These are phyloP conservation scores for Xenopus laevis DNA, from an alignment of 2,113 vertebrate genomes.

Conservation along the genomic window DNA sequence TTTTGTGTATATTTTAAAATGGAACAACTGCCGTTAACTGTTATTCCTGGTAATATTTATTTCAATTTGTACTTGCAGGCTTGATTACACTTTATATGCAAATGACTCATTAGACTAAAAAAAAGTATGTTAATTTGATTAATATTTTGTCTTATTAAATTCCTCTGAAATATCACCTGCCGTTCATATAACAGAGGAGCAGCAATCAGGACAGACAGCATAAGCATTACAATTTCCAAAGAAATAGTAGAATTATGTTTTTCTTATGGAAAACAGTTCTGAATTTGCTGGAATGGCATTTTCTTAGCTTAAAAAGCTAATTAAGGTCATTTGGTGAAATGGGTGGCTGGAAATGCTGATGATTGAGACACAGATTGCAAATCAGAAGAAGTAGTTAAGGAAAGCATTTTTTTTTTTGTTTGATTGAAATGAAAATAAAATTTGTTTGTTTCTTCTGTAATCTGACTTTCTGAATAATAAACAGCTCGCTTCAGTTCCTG, in stretches of 20 bases:
- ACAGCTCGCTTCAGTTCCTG: constrained; percentile 1
- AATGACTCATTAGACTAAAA: constrained; percentile 61
- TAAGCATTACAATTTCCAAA: constrained; percentile 58
- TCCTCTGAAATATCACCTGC: constrained; percentile 68
- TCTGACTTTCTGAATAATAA: constrained; percentile 31
- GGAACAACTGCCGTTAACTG: constrained; percentile 46
- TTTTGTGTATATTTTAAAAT: constrained; percentile 28
- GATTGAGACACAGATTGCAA: constrained; percentile 18
- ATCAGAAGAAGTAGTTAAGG: constrained; percentile 11
- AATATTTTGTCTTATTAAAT: constrained; percentile 64
- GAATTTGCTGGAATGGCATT: constrained; percentile 50
- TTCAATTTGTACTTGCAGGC: constrained; percentile 60
- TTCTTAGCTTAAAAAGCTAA: constrained; percentile 45
- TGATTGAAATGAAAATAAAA: constrained; percentile 28
- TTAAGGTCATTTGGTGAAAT: constrained; percentile 48
- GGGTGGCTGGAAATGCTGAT: constrained; percentile 32
- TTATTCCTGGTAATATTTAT: constrained; percentile 51
- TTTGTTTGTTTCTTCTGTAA: constrained; percentile 31
- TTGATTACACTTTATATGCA: constrained; percentile 62
- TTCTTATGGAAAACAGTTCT: constrained; percentile 27
- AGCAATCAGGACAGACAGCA: constrained; percentile 53
- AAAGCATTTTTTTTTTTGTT: constrained; percentile 17
- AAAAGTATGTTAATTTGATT: constrained; percentile 66
- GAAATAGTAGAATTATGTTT: constrained; percentile 2
- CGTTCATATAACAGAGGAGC: constrained; percentile 64